These are phyloP conservation scores for Ischnus inquisitorius DNA, from an alignment of 2,888 invertebrate species.

Conservation along the genomic window DNA sequence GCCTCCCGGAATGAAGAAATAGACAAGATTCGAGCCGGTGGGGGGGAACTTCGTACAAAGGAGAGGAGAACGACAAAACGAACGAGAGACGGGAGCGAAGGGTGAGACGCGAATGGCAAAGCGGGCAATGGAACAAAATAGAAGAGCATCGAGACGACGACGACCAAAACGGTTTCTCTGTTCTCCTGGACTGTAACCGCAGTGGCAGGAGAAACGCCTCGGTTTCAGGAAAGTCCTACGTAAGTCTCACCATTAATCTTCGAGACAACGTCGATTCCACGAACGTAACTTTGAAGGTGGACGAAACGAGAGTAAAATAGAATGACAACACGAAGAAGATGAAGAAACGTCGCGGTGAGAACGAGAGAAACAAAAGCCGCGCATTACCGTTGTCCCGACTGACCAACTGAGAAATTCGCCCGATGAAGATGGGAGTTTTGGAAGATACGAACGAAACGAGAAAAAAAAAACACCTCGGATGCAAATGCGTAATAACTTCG, in stretches of 20 bases:
- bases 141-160: constrained; percentile 38
- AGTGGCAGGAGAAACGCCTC: constrained; percentile 42
- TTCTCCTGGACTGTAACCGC: constrained; percentile 34
- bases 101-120: constrained; percentile 16
- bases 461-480: not conserved
- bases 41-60: constrained; percentile 22
- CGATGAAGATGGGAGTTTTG: not conserved
- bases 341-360: not conserved
- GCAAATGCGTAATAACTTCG: not conserved
- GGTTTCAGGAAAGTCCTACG: constrained; percentile 63
- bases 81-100: constrained; percentile 29
- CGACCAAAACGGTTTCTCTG: constrained; percentile 39
- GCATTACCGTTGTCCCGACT: not conserved
- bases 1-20: constrained; percentile 33
- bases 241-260: constrained; percentile 76
- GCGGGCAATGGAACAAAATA: constrained; percentile 11
- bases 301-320: constrained; percentile 28
- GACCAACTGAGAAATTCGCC: not conserved
- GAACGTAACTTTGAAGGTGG: constrained; percentile 70
- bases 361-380: constrained; percentile 8
- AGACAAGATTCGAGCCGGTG: constrained; percentile 45
- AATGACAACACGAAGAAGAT: constrained; percentile 1
- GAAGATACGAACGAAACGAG: not conserved
- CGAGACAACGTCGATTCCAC: constrained; percentile 76
- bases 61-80: constrained; percentile 45